Percentiles rank a stretch among this genome's conserved stretches.
Conservation (phyloP, 2,797 vertebrate genomes). For the Pangasius larnaudii region DNA sequence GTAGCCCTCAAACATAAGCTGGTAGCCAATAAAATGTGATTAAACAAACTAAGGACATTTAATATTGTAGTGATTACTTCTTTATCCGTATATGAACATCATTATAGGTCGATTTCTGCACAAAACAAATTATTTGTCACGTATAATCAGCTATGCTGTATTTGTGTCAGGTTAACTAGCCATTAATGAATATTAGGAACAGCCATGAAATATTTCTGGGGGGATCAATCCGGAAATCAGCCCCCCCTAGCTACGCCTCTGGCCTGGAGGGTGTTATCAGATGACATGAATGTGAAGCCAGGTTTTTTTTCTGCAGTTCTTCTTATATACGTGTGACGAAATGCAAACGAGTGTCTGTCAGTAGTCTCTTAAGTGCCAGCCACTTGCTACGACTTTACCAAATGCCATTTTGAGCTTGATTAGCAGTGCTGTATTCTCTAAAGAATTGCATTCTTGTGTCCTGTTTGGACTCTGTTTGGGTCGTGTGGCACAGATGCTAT, state of each 20-base stretch:
- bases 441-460: not conserved
- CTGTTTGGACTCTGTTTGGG: constrained; percentile 10
- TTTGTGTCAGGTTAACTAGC: not conserved
- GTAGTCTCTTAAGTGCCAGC: not conserved
- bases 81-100: not conserved
- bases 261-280: not conserved
- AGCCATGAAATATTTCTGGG: not conserved
- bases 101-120: not conserved
- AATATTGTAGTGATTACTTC: not conserved
- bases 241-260: not conserved
- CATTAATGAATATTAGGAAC: not conserved
- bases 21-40: not conserved
- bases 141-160: not conserved
- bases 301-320: not conserved
- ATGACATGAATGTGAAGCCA: not conserved
- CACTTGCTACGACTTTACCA: constrained; percentile 9
- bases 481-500: constrained; percentile 26
- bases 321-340: constrained; percentile 2
- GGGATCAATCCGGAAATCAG: not conserved
- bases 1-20: not conserved
- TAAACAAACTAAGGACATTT: not conserved
- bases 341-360: not conserved
- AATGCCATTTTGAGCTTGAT: not conserved
- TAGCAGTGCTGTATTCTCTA: not conserved
- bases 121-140: not conserved